These are phyloP conservation scores for Micropoecilia bifurca DNA, from an alignment of 2,797 vertebrate species.

Conservation along the genomic window DNA sequence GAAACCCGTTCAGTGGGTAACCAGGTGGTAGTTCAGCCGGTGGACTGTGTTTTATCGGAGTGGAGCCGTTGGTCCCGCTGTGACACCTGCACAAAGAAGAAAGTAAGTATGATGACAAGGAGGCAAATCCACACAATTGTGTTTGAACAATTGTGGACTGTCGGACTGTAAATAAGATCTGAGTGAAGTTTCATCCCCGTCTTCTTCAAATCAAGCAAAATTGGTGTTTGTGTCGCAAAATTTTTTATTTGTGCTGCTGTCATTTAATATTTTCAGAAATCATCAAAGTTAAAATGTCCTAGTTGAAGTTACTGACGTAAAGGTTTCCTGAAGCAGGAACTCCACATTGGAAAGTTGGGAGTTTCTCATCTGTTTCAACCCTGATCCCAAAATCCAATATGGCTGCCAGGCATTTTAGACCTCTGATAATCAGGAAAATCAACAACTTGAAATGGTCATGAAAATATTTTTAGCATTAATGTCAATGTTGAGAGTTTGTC, in stretches of 20 bases:
- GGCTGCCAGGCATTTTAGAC: neutral
- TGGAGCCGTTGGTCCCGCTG: constrained; percentile 93
- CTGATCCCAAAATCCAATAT: neutral
- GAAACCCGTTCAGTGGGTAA: constrained; percentile 46
- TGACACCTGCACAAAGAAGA: constrained; percentile 89
- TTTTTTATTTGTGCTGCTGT: no score
- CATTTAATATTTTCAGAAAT: no score
- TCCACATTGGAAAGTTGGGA: neutral
- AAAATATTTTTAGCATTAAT: neutral
- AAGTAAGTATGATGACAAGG: constrained; percentile 70
- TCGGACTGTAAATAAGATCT: neutral
- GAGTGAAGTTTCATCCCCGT: no score
- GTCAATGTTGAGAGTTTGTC: neutral
- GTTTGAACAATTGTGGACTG: neutral
- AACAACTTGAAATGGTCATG: neutral
- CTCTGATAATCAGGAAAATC: neutral
- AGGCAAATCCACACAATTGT: neutral
- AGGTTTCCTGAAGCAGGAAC: neutral
- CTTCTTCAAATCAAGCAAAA: no score
- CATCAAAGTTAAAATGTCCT: neutral
- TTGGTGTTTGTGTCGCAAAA: no score
- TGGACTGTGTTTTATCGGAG: constrained; percentile 85
- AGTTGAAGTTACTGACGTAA: neutral
- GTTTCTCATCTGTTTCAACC: neutral
- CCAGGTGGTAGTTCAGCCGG: constrained; percentile 60